Conservation (phyloP, 2,797 vertebrate species). For the Alcedo atthis region DNA sequence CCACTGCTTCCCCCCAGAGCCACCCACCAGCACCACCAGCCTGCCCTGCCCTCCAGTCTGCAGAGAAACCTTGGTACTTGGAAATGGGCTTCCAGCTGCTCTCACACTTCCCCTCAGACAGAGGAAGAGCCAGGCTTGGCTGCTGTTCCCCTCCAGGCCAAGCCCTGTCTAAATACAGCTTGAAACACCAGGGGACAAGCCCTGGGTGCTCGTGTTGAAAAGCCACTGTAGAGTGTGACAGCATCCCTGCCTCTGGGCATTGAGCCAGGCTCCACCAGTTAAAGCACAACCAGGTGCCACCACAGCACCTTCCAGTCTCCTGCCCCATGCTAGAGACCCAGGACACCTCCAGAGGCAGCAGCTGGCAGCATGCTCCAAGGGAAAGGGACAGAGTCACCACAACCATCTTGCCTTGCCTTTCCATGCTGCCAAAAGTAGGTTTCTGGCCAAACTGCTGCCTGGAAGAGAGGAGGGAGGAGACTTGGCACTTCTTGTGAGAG, state of each 20-base stretch:
- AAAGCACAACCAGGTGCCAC: neutral
- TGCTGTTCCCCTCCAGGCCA: neutral
- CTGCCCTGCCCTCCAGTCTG: neutral
- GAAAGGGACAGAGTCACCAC: neutral
- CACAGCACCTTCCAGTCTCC: neutral
- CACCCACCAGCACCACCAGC: accelerated
- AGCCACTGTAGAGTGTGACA: neutral
- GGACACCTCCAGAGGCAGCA: neutral
- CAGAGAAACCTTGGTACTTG: neutral
- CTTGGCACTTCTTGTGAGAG: neutral
- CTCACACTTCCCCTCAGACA: neutral
- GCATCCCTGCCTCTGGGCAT: neutral
- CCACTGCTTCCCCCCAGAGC: neutral
- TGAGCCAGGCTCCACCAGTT: neutral
- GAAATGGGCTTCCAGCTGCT: neutral
- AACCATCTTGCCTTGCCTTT: neutral
- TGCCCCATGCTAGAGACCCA: neutral
- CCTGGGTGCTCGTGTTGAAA: too few relatives aligned
- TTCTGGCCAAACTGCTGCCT: neutral
- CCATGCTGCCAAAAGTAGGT: neutral
- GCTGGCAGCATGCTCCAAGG: accelerated
- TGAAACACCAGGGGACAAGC: neutral
- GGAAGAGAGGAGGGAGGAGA: neutral
- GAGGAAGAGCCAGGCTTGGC: neutral
- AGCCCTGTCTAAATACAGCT: neutral